Evolutionary conservation across 2,888 invertebrate genomes (phyloP), one percentile per base, ranked within the genome.

Genomic region (Fragum sueziense): DNA sequence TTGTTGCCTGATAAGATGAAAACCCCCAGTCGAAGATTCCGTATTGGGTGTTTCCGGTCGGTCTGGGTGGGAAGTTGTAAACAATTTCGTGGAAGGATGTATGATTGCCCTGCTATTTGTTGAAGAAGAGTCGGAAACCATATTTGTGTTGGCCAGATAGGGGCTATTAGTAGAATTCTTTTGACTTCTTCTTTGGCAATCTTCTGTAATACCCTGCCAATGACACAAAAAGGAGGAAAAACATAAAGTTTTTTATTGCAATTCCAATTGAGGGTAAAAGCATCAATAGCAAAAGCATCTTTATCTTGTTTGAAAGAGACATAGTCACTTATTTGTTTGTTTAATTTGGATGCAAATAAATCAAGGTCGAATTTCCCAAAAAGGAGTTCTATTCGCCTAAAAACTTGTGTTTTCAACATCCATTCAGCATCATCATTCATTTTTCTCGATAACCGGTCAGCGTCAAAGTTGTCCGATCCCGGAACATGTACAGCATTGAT

Each of bases 341-440:
- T 62, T n/a, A 62, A 62, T 62, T 62, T 62, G n/a, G 62, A 31
- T 25, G 62, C 62, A 62, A 62, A 62, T 27, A 62, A 33, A 22
- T 62, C 62, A 33, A 62, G 29, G 14, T 62, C 14, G 17, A 62
- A 25, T 20, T 62, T 9, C 17, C 62, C 62, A 31, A 62, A 33
- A 14, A 62, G 11, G 62, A 7, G 1, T 7, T 62, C 33, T 62
- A 31, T 62, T n/a, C n/a, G n/a, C n/a, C n/a, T n/a, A n/a, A 57
- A 57, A 25, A 31, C n/a, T 33, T 33, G 31, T n/a, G 62, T 31
- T 33, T 62, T 62, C 17, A 62, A 33, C 62, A 62, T 62, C 62
- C 62, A 62, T 22, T 62, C 62, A n/a, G 34, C 34, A 34, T 62
- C 62, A n/a, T 11, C 62, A 62, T 62, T 62, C 11, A 62, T 6